Evolutionary conservation across 2,888 invertebrate species (phyloP), one percentile per base, ranked within the genome.

Genomic region (Clusia tigrina): DNA sequence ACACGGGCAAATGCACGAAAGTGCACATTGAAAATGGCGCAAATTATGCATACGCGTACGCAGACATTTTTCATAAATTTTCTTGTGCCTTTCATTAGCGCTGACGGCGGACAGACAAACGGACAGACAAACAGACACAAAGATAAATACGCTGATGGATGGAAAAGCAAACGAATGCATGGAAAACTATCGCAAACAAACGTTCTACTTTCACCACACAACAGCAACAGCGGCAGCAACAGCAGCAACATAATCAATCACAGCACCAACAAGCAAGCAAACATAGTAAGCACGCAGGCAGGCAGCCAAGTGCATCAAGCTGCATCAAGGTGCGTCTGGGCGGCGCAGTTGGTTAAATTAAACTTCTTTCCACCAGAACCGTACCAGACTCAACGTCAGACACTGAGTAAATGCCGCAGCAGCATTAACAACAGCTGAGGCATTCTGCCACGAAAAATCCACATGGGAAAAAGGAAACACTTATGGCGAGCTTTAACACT

Each of bases 171-270:
- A n/a, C 38, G 20, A 10, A 42, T 12, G 17, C 48, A 23, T 17
- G 10, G 17, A 10, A 48, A 46, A 5, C 56, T 56, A 60, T 53
- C 56, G 60, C 57, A 63, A 72, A 71, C 70, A 71, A 71, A 71
- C 69, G 74, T 74, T 71, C 74, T 74, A 74, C 74, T 74, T 74
- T 74, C 74, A 72, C 73, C 73, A 69, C 23, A n/a, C 9, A n/a
- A 42, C 42, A 32, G 32, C 32, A 32, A 12, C 32, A 32, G 32
- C 32, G 12, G 32, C 32, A 32, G 12, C 32, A 32, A 32, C 42
- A n/a, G 3, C 12, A 42, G 42, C 42, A 42, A n/a, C 42, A n/a
- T n/a, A 6, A 32, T 32, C 32, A 32, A 32, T 32, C 32, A 12
- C 32, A 32, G 32, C 32, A 12, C 32, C 32, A 32, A 32, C 32